Percentiles rank a stretch among this genome's conserved stretches.
Conservation (phyloP, 2,113 vertebrate genomes). For the Dipodomys merriami region DNA sequence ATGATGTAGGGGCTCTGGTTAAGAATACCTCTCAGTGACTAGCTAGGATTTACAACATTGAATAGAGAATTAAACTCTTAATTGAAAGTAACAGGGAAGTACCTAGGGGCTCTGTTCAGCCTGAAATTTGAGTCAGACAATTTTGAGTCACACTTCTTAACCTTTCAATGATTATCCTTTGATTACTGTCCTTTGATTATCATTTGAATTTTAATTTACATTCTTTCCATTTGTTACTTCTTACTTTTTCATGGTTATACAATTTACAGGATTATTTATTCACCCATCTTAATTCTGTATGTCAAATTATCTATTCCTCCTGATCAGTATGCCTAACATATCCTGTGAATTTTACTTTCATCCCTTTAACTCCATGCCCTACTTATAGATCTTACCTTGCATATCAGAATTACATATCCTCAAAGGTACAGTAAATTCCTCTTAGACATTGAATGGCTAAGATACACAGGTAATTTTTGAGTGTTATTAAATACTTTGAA, state of each 20-base stretch:
- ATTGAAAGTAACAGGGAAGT: slow-evolving; percentile 67
- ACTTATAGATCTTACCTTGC: neutral
- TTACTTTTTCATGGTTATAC: neutral
- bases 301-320: neutral
- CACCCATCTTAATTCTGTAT: neutral
- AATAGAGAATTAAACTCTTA: slow-evolving; percentile 69
- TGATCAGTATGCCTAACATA: neutral
- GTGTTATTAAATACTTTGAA: neutral
- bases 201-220: neutral
- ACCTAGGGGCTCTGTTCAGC: slow-evolving; percentile 73
- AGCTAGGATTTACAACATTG: slow-evolving; percentile 73
- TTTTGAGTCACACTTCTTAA: slow-evolving; percentile 11
- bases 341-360: neutral
- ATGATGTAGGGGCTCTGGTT: slow-evolving; percentile 58
- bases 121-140: slow-evolving; percentile 71
- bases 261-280: neutral
- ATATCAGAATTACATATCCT: neutral
- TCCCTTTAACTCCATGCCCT: neutral
- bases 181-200: too few species aligned
- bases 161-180: too few species aligned
- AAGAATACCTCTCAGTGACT: slow-evolving; percentile 71
- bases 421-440: neutral
- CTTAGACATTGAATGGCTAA: neutral
- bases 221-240: neutral
- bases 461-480: neutral